Percentiles rank a stretch among this genome's conserved stretches.
phyloP scores from a whole-genome alignment of 1,140 invertebrate species.

The Wiebesia pumilae region DNA sequence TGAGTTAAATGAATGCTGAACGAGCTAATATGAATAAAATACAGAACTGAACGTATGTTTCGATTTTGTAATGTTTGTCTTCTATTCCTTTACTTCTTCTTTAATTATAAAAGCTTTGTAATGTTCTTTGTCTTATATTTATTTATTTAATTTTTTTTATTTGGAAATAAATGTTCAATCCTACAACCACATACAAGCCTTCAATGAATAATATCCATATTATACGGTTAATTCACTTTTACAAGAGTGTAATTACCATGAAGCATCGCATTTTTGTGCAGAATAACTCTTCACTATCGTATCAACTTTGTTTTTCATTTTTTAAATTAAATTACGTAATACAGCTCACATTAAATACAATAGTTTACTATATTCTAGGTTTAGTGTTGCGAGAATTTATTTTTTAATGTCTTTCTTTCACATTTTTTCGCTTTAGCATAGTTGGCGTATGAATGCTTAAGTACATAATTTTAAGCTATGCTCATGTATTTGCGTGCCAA shows the following conservation, averaged over 20 bases:
- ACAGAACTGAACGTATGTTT: slow-evolving; percentile 13
- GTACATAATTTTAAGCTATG: slow-evolving; percentile 26
- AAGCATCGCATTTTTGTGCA: slow-evolving; percentile 72
- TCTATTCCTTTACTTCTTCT: slow-evolving; percentile 1
- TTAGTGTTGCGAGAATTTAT: slow-evolving; percentile 53
- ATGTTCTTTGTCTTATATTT: neutral
- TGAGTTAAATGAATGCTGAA: neutral
- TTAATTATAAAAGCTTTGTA: neutral
- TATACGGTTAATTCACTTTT: slow-evolving; percentile 54
- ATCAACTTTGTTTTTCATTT: slow-evolving; percentile 59
- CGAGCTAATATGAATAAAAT: neutral
- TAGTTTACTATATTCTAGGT: slow-evolving; percentile 70
- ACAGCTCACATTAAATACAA: slow-evolving; percentile 73
- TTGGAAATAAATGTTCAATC: slow-evolving; percentile 28
- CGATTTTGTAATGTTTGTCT: neutral
- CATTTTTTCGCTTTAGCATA: neutral
- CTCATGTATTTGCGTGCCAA: neutral
- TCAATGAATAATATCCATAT: slow-evolving; percentile 29
- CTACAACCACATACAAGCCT: slow-evolving; percentile 1
- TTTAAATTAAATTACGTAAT: slow-evolving; percentile 66
- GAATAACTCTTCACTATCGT: slow-evolving; percentile 65
- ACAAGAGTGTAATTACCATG: slow-evolving; percentile 70
- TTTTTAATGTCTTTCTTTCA: slow-evolving; percentile 33
- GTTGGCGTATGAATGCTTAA: slow-evolving; percentile 2
- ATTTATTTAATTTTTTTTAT: neutral